Base-by-base conservation (phyloP, 2,797 vertebrate species). In the Bucorvus abyssinicus region DNA sequence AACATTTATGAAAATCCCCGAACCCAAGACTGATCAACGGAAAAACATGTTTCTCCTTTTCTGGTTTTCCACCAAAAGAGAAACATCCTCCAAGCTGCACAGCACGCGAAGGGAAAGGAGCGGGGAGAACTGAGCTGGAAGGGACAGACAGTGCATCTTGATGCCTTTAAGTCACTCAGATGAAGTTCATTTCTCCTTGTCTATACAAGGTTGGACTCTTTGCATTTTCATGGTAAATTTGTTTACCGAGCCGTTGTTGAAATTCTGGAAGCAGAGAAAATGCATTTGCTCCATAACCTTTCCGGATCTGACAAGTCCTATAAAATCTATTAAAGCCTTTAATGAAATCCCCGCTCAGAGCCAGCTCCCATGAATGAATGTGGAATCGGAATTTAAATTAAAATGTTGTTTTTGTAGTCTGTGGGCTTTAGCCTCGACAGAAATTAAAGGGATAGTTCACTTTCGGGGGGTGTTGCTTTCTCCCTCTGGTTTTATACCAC, bases 271-370 rank as follows among this genome's bases (percentile, higher is more conserved):
- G 98, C 97, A 97, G 97, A 98, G 97, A 98, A 98, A 98, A 98
- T 96, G 97, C 97, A 98, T 99, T 98, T 98, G 98, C 98, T 98
- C 98, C 94, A 97, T 99, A 98, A 98, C 98, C 98, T 99, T 99
- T 98, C 93, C 70, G 68, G 95, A 97, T 95, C 95, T 97, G 97
- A 97, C 97, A 98, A 96, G 95, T 97, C 97, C 95, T 96, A 95
- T 97, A 97, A 97, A 98, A 97, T 97, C 97, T 97, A 97, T 97
- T 97, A 98, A 97, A 97, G 96, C 94, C 93, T 97, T 97, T 98
- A 97, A 98, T 98, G 97, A 98, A 97, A 98, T 96, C 97, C 94
- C 85, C n/a, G 93, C 94, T 97, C 93, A 44, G 96, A 96, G 96
- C 92, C 93, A 93, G 92, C 94, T 97, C 95, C 63, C 92, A 92